These are phyloP conservation scores for Propithecus coquereli DNA, from an alignment of 2,113 vertebrate genomes.

Conservation along the genomic window DNA sequence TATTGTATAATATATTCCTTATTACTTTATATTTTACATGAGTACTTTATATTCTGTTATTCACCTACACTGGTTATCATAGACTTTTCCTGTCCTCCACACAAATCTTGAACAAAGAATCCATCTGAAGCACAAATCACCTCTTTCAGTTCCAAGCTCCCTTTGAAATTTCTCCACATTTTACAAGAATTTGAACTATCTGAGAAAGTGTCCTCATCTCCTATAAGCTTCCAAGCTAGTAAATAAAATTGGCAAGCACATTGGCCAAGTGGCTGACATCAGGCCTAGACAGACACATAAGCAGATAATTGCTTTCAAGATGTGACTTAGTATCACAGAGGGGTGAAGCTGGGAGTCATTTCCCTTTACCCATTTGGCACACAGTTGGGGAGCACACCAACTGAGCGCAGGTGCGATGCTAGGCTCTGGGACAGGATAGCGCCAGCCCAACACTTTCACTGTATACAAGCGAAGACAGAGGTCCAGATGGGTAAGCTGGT, in stretches of 20 bases:
- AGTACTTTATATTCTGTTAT: too few species aligned
- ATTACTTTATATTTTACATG: too few species aligned
- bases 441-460: neutral
- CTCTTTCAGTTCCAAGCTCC: neutral
- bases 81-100: too few species aligned
- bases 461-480: neutral
- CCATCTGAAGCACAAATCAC: neutral
- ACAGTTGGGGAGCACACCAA: neutral
- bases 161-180: neutral
- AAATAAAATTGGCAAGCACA: neutral
- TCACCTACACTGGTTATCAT: too few species aligned
- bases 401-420: too few species aligned
- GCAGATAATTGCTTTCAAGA: neutral
- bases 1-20: too few species aligned
- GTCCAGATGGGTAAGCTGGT: neutral
- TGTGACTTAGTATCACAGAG: neutral
- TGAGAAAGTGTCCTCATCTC: neutral
- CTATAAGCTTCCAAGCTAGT: neutral
- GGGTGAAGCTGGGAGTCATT: neutral
- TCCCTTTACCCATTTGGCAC: neutral
- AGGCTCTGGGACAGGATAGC: neutral
- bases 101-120: neutral
- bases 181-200: neutral
- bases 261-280: neutral
- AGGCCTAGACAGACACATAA: neutral